phyloP scores from a whole-genome alignment of 2,888 invertebrate genomes.

The Busseola fusca region DNA sequence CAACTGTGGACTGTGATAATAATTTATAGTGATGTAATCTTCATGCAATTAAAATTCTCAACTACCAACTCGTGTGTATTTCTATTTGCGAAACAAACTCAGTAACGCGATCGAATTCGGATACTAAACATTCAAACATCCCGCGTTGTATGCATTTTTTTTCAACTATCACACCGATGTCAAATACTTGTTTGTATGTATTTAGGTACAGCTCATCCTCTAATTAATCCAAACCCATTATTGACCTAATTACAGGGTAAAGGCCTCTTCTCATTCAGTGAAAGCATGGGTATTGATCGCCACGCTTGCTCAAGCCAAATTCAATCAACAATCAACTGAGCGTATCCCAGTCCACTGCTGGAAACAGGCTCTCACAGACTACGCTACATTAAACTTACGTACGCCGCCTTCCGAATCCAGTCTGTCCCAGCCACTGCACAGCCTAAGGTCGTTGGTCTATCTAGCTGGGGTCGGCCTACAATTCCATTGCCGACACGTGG shows the following conservation, averaged over 20 bases:
- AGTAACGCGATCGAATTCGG: slow-evolving; percentile 36
- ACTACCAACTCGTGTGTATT: background rate
- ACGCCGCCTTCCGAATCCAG: background rate
- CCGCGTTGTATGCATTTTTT: slow-evolving; percentile 28
- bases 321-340: background rate
- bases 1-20: background rate
- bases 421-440: background rate
- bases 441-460: background rate
- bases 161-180: slow-evolving; percentile 13
- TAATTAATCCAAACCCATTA: background rate
- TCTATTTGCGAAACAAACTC: slow-evolving; percentile 31
- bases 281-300: background rate
- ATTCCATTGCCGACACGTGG: background rate
- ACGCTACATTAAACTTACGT: fast-evolving
- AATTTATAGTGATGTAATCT: background rate
- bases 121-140: slow-evolving; percentile 44
- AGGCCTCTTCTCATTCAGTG: background rate
- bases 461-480: background rate
- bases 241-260: background rate
- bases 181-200: background rate
- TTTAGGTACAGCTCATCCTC: background rate
- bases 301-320: background rate
- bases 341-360: background rate
- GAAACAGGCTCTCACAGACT: background rate
- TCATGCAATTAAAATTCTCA: slow-evolving; percentile 11